These are phyloP conservation scores for Oreocharis arfaki DNA, from an alignment of 2,113 vertebrate species.

Conservation along the genomic window DNA sequence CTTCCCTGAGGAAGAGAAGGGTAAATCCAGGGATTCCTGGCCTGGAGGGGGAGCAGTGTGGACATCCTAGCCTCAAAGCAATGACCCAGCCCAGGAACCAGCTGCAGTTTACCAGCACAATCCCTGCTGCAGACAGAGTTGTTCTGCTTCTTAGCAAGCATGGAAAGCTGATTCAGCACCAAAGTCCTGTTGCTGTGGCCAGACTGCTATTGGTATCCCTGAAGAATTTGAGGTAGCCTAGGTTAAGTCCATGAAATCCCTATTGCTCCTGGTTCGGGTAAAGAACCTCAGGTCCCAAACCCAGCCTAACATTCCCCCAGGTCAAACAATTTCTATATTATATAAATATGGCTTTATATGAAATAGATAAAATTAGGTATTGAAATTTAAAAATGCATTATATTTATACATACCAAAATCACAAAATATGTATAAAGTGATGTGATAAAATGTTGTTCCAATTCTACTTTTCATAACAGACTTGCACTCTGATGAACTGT, in stretches of 20 bases:
- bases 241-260: not conserved
- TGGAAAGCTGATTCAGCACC: not conserved
- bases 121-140: not conserved
- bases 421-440: not conserved
- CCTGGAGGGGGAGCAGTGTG: not conserved
- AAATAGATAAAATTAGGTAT: not conserved
- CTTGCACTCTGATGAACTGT: not conserved
- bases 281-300: not conserved
- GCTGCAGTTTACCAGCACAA: not conserved
- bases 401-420: not conserved
- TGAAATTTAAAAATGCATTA: not conserved
- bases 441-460: not conserved
- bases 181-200: not conserved
- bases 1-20: not conserved
- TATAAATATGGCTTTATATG: not conserved
- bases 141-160: not conserved
- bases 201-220: not conserved
- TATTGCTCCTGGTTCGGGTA: not conserved
- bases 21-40: accelerated
- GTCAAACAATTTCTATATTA: not conserved
- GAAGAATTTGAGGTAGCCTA: not conserved
- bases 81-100: not conserved
- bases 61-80: not conserved
- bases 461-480: not conserved
- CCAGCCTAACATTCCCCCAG: not conserved